These are phyloP conservation scores for Agrochola lota DNA, from an alignment of 2,888 invertebrate genomes.

Conservation along the genomic window DNA sequence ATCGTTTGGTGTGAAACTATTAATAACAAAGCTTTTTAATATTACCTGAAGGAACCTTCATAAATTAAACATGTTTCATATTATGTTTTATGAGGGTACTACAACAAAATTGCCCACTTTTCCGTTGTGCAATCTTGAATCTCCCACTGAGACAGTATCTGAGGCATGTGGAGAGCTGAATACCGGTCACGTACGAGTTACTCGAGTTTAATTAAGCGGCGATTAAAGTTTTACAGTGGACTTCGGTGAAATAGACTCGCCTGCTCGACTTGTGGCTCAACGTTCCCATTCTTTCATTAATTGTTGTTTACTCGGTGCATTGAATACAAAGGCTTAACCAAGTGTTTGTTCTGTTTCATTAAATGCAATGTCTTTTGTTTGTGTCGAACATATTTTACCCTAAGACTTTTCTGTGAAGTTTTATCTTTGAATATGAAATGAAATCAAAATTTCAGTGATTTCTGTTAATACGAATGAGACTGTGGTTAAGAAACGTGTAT, in stretches of 20 bases:
- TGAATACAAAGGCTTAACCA: conserved; percentile 56
- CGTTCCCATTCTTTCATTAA: conserved; percentile 58
- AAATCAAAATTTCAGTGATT: background rate
- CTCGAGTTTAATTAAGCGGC: conserved; percentile 62
- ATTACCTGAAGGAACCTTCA: conserved; percentile 46
- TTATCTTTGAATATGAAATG: background rate
- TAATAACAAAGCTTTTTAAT: conserved; percentile 50
- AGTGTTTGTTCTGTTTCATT: conserved; percentile 44
- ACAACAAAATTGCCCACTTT: conserved; percentile 55
- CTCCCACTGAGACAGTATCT: conserved; percentile 59
- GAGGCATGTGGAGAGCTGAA: conserved; percentile 52
- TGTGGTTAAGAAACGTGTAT: background rate
- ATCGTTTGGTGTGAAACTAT: conserved; percentile 36
- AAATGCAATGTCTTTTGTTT: conserved; percentile 28
- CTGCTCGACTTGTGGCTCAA: conserved; percentile 36
- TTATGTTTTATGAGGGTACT: conserved; percentile 59
- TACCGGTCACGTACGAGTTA: conserved; percentile 57
- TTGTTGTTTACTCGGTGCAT: conserved; percentile 61
- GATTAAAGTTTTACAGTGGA: conserved; percentile 64
- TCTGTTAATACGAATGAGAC: background rate
- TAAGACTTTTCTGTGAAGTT: background rate
- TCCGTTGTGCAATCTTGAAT: conserved; percentile 56
- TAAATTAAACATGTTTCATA: conserved; percentile 62
- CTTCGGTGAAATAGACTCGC: conserved; percentile 43
- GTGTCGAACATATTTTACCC: background rate